Base-by-base conservation (phyloP, 2,113 vertebrate species). In the Psilopogon haemacephalus region DNA sequence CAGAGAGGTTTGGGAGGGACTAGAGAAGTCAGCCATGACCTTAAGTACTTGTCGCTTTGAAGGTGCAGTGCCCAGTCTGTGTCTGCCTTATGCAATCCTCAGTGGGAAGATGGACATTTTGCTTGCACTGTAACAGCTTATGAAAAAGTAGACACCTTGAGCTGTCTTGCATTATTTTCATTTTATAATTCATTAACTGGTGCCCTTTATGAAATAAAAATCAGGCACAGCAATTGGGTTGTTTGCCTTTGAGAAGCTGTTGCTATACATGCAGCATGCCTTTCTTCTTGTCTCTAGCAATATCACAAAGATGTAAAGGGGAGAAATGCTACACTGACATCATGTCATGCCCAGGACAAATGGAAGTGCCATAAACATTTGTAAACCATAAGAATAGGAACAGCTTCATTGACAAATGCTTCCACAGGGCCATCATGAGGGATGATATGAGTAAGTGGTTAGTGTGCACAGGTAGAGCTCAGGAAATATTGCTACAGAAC, bases 131-230 rank as follows among this genome's bases (percentile, higher is more conserved):
- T 32, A 56, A 48, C 38, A 52, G 73, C 77, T 72, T 84, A 71
- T 75, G 50, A 48, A 75, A 92, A 88, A 17, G 30, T 62, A 71
- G 8, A 46, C 70, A 52, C 38, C 54, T 64, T 71, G 73, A 37
- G 37, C 33, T 78, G 65, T 56, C 78, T 73, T 46, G 65, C 26
- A 32, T 80, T 83, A 28, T 63, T 77, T 89, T 90, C 76, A 42
- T 90, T 90, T 93, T 63, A 70, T 70, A 80, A 90, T 88, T 90
- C 83, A 74, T 60, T 88, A 80, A 46, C 72, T 89, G 78, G 20
- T 91, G 77, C 38, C 62, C 63, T 93, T 90, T 65, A 79, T 89
- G 65, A 89, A 92, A 91, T 60, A 65, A 79, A 90, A 92, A 72
- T 76, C 68, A 87, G 50, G 44, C 71, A 32, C 38, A 82, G 55